A percentile compares a stretch with the other conserved stretches of the same genome.
These are phyloP conservation scores for Calidris pygmaea DNA, from an alignment of 2,113 vertebrate genomes.

Conservation along the genomic window DNA sequence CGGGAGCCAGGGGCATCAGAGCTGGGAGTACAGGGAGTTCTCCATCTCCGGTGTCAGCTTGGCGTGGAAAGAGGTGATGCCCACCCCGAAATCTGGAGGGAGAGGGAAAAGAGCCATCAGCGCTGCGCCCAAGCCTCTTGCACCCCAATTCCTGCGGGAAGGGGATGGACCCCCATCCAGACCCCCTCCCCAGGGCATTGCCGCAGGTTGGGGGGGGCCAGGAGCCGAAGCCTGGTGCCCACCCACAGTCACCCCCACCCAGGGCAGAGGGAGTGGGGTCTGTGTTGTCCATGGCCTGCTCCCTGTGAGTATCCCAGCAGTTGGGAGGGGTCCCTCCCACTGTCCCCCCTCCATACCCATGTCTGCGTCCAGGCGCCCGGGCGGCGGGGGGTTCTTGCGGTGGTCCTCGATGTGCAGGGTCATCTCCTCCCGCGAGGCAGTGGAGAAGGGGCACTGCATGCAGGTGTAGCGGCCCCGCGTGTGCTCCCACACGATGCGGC, in stretches of 20 bases:
- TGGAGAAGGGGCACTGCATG: conserved; percentile 84
- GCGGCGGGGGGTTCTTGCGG: conserved; percentile 69
- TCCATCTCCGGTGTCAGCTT: conserved; percentile 70
- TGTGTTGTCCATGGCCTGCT: fast-evolving
- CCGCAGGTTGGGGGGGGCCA: neutral
- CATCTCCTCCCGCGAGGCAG: conserved; percentile 84
- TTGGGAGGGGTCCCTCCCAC: neutral
- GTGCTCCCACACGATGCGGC: conserved; percentile 93
- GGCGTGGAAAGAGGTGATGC: conserved; percentile 53
- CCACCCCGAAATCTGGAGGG: conserved; percentile 59
- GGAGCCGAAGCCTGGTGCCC: fast-evolving
- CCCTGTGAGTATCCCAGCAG: fast-evolving
- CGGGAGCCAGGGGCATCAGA: conserved; percentile 14
- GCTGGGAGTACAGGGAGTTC: conserved; percentile 66
- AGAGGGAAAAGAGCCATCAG: neutral
- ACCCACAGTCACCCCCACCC: fast-evolving
- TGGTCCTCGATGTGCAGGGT: conserved; percentile 84
- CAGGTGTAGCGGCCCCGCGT: conserved; percentile 91
- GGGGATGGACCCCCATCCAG: fast-evolving
- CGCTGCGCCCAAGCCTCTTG: fast-evolving
- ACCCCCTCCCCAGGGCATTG: neutral
- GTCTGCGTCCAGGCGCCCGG: conserved; percentile 55
- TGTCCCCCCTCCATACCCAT: conserved; percentile 49
- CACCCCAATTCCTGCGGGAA: fast-evolving
- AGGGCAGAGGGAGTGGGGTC: neutral